These are phyloP conservation scores for Acanthoscelides obtectus DNA, from an alignment of 2,888 invertebrate species.

Conservation along the genomic window DNA sequence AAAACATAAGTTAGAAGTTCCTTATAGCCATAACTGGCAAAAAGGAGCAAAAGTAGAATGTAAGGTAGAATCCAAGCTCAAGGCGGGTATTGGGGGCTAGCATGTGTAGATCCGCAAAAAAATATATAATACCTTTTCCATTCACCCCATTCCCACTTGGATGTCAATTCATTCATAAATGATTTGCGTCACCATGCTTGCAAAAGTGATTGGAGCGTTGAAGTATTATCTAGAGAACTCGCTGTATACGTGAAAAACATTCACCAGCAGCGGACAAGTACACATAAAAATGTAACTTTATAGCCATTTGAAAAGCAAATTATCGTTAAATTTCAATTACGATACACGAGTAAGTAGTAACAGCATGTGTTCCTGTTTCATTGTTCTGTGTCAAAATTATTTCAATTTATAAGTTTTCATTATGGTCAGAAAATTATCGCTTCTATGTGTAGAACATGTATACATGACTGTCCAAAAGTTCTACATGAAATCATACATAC, in stretches of 20 bases:
- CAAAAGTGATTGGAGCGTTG: background rate
- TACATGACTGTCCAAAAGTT: background rate
- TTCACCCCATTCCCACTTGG: no score
- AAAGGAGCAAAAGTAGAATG: no score
- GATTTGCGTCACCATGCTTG: no score
- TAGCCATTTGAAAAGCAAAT: background rate
- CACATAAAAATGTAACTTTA: background rate
- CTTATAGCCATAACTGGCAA: no score
- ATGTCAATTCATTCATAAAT: no score
- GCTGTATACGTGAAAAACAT: background rate
- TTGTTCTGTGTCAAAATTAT: background rate
- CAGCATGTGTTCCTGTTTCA: background rate
- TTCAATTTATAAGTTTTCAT: background rate
- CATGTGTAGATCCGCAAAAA: no score
- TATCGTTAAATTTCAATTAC: background rate
- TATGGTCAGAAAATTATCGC: background rate
- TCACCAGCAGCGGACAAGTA: background rate
- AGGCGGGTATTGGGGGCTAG: no score
- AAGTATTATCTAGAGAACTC: background rate
- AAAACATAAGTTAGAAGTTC: no score
- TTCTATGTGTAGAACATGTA: background rate
- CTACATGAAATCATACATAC: no score
- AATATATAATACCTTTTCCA: no score
- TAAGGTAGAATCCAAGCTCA: no score
- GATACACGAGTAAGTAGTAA: background rate